Conservation (phyloP, 2,888 invertebrate species). For the Drosophila paranaensis region DNA sequence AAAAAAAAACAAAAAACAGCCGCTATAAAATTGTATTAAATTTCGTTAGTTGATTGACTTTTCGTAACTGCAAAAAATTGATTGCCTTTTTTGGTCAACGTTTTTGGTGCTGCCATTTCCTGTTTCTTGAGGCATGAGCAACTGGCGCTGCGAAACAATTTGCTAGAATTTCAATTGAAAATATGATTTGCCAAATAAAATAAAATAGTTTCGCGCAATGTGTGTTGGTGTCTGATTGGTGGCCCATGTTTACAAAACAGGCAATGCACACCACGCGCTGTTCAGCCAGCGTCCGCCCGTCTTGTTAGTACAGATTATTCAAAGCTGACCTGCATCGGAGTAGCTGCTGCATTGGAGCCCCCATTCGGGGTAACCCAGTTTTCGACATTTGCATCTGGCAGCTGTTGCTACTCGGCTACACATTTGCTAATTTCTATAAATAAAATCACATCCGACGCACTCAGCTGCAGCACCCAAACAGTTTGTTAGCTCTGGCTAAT, state of each 20-base stretch:
- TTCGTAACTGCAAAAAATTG: constrained; percentile 62
- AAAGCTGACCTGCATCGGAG: constrained; percentile 42
- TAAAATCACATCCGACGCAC: constrained; percentile 56
- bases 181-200: constrained; percentile 33
- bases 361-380: constrained; percentile 67
- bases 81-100: constrained; percentile 74
- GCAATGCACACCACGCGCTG: constrained; percentile 17
- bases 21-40: constrained; percentile 71
- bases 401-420: constrained; percentile 60
- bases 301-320: constrained; percentile 36
- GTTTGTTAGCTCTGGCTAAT: constrained; percentile 9
- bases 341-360: constrained; percentile 41
- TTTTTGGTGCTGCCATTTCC: constrained; percentile 58
- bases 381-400: constrained; percentile 49
- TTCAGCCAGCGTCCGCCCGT: constrained; percentile 22
- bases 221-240: constrained; percentile 52
- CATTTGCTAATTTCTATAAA: constrained; percentile 66
- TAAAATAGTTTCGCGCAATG: constrained; percentile 4
- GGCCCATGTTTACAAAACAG: constrained; percentile 26
- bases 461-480: constrained; percentile 42
- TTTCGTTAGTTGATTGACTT: constrained; percentile 75
- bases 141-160: constrained; percentile 50
- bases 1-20: constrained; percentile 24
- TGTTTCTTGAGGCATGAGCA: constrained; percentile 51
- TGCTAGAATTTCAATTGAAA: constrained; percentile 57